phyloP scores from a whole-genome alignment of 2,113 vertebrate species.

The Cettia cetti region DNA sequence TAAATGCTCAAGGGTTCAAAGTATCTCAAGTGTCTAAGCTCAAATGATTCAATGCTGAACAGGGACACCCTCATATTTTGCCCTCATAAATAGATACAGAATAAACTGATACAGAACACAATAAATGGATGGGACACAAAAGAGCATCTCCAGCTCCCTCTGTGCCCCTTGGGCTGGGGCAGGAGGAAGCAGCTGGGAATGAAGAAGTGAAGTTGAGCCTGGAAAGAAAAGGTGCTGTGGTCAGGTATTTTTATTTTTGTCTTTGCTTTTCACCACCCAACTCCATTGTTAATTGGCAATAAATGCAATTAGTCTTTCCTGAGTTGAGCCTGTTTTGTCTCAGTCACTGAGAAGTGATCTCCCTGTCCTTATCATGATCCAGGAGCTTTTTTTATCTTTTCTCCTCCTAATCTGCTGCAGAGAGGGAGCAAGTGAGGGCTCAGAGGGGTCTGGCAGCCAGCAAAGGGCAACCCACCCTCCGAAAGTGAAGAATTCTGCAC shows the following conservation, averaged over 20 bases:
- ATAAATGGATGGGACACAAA: background rate
- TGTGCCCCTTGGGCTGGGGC: too few species aligned
- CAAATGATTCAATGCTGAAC: background rate
- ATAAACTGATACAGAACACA: background rate
- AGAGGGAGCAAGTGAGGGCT: background rate
- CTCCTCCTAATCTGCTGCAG: background rate
- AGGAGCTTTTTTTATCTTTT: background rate
- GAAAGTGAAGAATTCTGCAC: background rate
- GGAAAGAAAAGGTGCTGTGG: background rate
- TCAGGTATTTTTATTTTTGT: background rate
- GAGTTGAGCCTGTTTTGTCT: background rate
- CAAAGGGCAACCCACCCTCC: background rate
- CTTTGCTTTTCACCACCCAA: background rate
- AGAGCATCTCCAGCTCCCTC: rapidly evolving
- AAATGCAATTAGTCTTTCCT: background rate
- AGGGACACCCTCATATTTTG: background rate
- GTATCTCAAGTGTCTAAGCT: background rate
- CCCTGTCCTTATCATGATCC: background rate
- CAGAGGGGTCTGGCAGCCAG: background rate
- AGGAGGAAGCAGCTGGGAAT: background rate
- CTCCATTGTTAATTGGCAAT: background rate
- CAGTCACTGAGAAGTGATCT: background rate
- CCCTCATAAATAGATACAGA: background rate
- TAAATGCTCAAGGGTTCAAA: background rate
- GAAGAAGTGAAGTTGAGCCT: background rate